Conservation (phyloP, 2,113 vertebrate species). For the Onychostruthus taczanowskii region DNA sequence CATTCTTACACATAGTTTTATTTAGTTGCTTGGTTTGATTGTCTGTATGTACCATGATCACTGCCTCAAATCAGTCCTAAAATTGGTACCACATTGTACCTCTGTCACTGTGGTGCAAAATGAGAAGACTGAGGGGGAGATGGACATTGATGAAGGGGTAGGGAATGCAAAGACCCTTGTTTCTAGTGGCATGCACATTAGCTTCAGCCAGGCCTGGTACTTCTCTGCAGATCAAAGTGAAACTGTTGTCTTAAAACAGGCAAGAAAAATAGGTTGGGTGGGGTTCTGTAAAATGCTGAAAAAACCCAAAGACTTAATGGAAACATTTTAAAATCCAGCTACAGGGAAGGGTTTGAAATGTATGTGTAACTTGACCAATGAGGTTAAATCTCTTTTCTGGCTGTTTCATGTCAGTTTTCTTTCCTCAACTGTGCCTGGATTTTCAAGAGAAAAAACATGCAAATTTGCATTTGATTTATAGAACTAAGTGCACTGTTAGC, state of each 20-base stretch:
- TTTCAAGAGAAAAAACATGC: slow-evolving; percentile 15
- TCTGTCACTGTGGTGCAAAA: neutral
- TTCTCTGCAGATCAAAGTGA: slow-evolving; percentile 57
- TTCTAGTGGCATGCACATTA: neutral
- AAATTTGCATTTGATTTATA: slow-evolving; percentile 56
- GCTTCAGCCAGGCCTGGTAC: slow-evolving; percentile 34
- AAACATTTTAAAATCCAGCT: slow-evolving; percentile 40
- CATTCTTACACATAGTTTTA: neutral
- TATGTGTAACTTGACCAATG: slow-evolving; percentile 27
- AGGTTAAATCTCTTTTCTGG: slow-evolving; percentile 8
- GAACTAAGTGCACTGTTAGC: slow-evolving; percentile 43
- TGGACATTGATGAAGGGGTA: neutral
- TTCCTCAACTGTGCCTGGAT: neutral
- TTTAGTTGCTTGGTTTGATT: neutral
- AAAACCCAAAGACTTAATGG: slow-evolving; percentile 44
- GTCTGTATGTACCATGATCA: neutral
- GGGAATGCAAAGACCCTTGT: slow-evolving; percentile 14
- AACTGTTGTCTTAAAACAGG: slow-evolving; percentile 54
- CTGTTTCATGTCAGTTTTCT: slow-evolving; percentile 50
- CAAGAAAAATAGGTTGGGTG: slow-evolving; percentile 52
- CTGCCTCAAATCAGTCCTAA: neutral
- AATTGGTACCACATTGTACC: neutral
- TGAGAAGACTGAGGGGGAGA: neutral
- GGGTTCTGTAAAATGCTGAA: slow-evolving; percentile 43
- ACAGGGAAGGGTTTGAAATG: neutral